Evolutionary conservation across 2,888 invertebrate genomes (phyloP).

Genomic region (Phlogophora meticulosa): DNA sequence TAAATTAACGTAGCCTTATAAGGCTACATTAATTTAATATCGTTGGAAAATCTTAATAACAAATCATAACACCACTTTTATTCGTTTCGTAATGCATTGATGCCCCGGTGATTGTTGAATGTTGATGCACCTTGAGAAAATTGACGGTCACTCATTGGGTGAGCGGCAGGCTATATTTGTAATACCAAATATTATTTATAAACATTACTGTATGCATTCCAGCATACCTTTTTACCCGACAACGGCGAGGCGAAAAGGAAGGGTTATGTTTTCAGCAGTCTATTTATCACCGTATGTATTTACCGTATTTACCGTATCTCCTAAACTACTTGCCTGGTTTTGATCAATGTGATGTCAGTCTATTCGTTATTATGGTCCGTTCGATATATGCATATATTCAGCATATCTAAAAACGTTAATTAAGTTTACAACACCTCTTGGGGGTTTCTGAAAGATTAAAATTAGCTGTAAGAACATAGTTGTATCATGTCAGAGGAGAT

Average conservation of each 20-base stretch:
- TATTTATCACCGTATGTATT: too few relatives aligned
- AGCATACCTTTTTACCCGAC: background rate
- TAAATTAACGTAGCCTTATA: background rate
- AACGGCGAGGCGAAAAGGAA: background rate
- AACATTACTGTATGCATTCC: background rate
- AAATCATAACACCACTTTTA: background rate
- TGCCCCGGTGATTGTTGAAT: slow-evolving; percentile 31
- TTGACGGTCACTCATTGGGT: slow-evolving; percentile 1
- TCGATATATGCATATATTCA: too few relatives aligned
- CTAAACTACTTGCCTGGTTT: too few relatives aligned
- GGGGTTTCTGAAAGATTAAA: too few relatives aligned
- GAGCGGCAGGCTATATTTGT: background rate
- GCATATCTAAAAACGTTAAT: too few relatives aligned
- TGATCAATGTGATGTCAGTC: too few relatives aligned
- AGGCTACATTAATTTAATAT: background rate
- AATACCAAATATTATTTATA: background rate
- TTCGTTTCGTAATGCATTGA: background rate
- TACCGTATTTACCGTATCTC: too few relatives aligned
- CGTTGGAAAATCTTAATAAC: background rate
- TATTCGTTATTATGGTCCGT: too few relatives aligned
- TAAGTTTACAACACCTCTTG: too few relatives aligned
- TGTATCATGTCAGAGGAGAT: too few relatives aligned
- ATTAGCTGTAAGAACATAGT: too few relatives aligned
- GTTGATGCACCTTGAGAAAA: slow-evolving; percentile 27
- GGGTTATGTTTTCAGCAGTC: background rate